Evolutionary conservation across 2,113 vertebrate genomes (phyloP).

Genomic region (Phoenicopterus ruber): DNA sequence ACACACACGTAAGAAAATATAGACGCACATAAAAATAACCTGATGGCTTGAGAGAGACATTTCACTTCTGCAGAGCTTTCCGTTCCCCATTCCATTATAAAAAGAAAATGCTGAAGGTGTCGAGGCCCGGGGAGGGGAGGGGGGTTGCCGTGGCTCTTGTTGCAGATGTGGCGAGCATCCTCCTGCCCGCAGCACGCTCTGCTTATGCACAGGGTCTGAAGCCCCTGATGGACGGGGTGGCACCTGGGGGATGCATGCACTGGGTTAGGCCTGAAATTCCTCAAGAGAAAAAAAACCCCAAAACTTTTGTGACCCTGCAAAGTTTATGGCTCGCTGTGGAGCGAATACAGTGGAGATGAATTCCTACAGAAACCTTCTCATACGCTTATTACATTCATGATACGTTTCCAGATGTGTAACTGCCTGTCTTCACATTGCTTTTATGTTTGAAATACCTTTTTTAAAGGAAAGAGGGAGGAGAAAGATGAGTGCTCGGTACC

Average conservation of each 20-base stretch:
- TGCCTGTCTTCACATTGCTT: not conserved
- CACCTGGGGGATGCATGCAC: not conserved
- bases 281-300: not conserved
- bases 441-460: not conserved
- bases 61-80: not conserved
- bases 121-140: accelerated
- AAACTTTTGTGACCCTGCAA: not conserved
- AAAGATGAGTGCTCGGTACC: not conserved
- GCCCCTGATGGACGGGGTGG: accelerated
- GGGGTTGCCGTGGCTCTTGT: accelerated
- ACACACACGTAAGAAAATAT: not conserved
- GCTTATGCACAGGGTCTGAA: not conserved
- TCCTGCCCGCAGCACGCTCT: not conserved
- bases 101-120: not conserved
- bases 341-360: not conserved
- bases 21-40: constrained; percentile 27
- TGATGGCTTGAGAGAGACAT: not conserved
- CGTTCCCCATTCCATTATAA: not conserved
- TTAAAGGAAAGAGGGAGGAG: not conserved
- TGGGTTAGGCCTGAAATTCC: not conserved
- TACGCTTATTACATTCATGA: not conserved
- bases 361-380: not conserved
- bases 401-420: not conserved
- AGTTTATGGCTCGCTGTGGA: not conserved
- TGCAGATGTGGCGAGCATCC: not conserved